Conservation (phyloP, 2,888 invertebrate species). For the Dasysyrphus tricinctus region DNA sequence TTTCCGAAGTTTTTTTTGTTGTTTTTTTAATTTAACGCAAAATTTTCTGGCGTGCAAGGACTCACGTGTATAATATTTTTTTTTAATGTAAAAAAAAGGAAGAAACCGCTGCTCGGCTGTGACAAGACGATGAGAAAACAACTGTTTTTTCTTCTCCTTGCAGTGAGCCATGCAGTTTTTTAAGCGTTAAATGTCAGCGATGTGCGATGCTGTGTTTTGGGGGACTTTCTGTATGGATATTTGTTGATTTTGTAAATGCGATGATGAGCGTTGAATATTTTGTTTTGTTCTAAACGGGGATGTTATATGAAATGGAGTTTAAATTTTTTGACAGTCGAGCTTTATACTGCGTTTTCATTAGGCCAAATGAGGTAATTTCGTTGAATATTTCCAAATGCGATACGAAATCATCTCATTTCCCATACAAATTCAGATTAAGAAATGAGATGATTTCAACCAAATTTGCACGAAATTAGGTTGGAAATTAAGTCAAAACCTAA, state of each 20-base stretch:
- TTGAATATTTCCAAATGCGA: no score
- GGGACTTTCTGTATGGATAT: conserved; percentile 28
- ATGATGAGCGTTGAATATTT: conserved; percentile 9
- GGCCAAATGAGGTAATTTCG: no score
- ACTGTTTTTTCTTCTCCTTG: conserved; percentile 62
- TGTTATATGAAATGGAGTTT: conserved; percentile 7
- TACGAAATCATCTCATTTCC: no score
- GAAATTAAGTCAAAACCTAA: no score
- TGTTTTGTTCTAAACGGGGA: neutral
- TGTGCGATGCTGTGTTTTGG: conserved; percentile 14
- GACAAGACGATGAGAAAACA: conserved; percentile 73
- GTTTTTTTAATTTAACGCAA: conserved; percentile 27
- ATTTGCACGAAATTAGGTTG: no score
- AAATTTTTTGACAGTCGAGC: no score
- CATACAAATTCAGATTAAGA: no score
- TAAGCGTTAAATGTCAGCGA: conserved; percentile 52
- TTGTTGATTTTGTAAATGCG: conserved; percentile 40
- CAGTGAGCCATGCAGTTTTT: conserved; percentile 46
- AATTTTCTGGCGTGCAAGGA: conserved; percentile 39
- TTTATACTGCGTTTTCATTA: no score
- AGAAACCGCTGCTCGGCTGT: conserved; percentile 72
- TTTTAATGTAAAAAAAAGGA: conserved; percentile 62
- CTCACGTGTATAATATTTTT: conserved; percentile 52
- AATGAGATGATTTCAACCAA: no score
- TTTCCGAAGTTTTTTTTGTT: conserved; percentile 40